Base-by-base conservation (phyloP, 2,888 invertebrate species). In the Sympetrum striolatum region DNA sequence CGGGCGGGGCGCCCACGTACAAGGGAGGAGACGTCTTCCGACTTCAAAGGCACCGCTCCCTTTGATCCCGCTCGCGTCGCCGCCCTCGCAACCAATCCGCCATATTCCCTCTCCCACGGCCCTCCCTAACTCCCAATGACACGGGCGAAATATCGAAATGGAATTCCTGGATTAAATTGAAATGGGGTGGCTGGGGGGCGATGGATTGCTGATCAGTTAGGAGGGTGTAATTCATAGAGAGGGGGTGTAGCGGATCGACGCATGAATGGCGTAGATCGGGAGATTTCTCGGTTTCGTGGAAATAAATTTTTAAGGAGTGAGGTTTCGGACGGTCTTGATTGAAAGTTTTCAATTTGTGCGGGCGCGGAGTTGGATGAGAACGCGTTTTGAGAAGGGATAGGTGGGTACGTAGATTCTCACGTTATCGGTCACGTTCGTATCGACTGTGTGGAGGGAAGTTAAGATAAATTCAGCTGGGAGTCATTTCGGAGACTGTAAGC, bases 81-180 rank as follows among this genome's bases (percentile, higher is more conserved):
- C 86, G 86, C 60, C 64, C 60, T 64, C 35, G 60, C 60, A 86
- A 64, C 86, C 86, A 58, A 82, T 82, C 86, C 86, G 86, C 86
- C 86, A 86, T 86, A 37, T 86, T 86, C 58, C 31, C 82, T n/a
- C 35, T 31, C 86, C 35, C 48, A 39, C 37, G 22, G 15, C 44
- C 80, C 80, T 35, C 53, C 58, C 60, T 60, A 60, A 86, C 86
- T 58, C 60, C 86, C 86, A 86, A 86, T 86, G 86, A 86, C 86
- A 86, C 64, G 86, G 86, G 86, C 64, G 25, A 73, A 86, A 86
- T 86, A 86, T 86, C 86, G 86, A 86, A 86, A 86, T 86, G 86
- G 86, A 86, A 86, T 86, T 86, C 86, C 86, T 64, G 86, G 86
- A 86, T 86, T 86, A 86, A 86, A 86, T 86, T 86, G 86, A 86